These are phyloP conservation scores for Alsophila aescularia DNA, from an alignment of 2,888 invertebrate species.

Conservation along the genomic window DNA sequence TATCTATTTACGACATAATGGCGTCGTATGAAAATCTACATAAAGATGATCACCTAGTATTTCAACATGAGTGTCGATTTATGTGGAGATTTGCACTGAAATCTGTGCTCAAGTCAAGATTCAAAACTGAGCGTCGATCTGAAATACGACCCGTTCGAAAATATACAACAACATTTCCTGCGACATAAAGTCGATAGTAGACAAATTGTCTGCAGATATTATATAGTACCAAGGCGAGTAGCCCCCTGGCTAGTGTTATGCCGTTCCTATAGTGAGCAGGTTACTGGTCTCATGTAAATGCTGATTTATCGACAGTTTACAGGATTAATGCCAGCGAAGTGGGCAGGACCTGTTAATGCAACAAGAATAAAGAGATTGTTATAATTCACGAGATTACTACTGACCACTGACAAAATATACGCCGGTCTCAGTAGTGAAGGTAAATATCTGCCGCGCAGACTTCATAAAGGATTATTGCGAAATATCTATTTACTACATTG, in stretches of 20 bases:
- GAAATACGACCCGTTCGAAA: too few species aligned
- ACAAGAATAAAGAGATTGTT: constrained; percentile 18
- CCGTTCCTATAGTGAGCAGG: constrained; percentile 40
- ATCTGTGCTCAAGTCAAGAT: too few species aligned
- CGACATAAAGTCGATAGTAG: too few species aligned
- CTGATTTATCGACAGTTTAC: constrained; percentile 45
- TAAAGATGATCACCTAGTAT: too few species aligned
- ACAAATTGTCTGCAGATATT: too few species aligned
- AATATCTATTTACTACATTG: neutral
- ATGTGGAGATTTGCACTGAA: too few species aligned
- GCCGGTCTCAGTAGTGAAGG: neutral
- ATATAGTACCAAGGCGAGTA: too few species aligned
- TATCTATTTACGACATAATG: too few species aligned
- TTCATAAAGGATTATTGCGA: neutral
- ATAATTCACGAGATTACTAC: constrained; percentile 10
- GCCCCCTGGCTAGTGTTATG: neutral
- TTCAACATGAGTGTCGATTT: too few species aligned
- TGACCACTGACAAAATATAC: constrained; percentile 8
- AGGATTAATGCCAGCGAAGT: constrained; percentile 31
- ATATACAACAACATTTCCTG: too few species aligned
- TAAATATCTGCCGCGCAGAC: constrained; percentile 5
- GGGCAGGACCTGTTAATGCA: constrained; percentile 26
- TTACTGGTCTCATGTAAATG: constrained; percentile 23
- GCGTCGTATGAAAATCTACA: too few species aligned
- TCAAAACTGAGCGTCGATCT: too few species aligned